Conservation (phyloP, 2,888 invertebrate genomes). For the Choristoneura rosaceana region DNA sequence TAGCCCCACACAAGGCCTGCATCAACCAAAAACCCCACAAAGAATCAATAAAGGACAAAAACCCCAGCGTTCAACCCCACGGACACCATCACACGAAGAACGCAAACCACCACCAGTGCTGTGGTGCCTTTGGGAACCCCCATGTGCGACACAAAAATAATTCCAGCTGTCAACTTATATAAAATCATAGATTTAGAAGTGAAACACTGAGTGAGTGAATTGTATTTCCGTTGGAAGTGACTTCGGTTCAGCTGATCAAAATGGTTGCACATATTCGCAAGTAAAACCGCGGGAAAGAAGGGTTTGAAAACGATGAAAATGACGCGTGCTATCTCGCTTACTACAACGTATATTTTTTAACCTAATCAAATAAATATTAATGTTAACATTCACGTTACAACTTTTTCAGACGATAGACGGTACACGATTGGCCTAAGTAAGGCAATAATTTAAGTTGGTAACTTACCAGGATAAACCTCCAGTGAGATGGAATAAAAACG, state of each 20-base stretch:
- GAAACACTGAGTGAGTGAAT: neutral
- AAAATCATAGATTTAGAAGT: constrained; percentile 45
- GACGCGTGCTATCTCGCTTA: no score
- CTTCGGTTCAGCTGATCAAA: neutral
- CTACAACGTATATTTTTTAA: no score
- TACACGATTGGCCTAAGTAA: no score
- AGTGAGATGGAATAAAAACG: no score
- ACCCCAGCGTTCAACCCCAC: constrained; percentile 64
- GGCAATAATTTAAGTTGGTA: no score
- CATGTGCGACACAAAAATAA: constrained; percentile 79
- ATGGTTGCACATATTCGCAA: neutral
- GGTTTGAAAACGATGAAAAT: no score
- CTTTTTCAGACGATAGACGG: no score
- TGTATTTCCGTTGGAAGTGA: neutral
- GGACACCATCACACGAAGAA: constrained; percentile 79
- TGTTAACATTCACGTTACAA: no score
- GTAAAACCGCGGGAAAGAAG: no score
- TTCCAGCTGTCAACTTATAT: constrained; percentile 75
- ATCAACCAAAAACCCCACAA: constrained; percentile 58
- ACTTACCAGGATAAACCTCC: no score
- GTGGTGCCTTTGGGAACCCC: constrained; percentile 81
- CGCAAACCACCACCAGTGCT: constrained; percentile 80
- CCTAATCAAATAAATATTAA: no score
- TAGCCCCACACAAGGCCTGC: constrained; percentile 71
- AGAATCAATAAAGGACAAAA: constrained; percentile 57